These are phyloP conservation scores for Fissipunctia ypsillon DNA, from an alignment of 2,888 invertebrate genomes.

Conservation along the genomic window DNA sequence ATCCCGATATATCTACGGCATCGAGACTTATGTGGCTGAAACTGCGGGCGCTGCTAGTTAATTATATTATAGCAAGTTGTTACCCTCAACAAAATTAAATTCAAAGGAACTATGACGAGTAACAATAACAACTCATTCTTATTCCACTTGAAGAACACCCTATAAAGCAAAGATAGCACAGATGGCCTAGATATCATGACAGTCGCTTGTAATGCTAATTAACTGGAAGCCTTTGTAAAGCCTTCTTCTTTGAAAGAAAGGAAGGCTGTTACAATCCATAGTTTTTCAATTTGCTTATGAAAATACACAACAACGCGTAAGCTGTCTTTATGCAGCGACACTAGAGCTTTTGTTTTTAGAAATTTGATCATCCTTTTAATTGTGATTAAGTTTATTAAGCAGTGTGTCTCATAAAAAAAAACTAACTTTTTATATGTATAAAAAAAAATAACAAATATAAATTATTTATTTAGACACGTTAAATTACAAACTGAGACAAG, in stretches of 20 bases:
- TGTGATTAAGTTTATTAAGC: neutral
- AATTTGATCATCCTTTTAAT: neutral
- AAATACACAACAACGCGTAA: neutral
- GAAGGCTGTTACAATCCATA: neutral
- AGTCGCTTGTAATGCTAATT: slow-evolving; percentile 48
- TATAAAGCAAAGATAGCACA: slow-evolving; percentile 26
- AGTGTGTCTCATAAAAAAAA: too few relatives aligned
- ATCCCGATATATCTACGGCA: too few relatives aligned
- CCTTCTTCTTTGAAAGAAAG: slow-evolving; percentile 28
- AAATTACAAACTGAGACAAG: too few relatives aligned
- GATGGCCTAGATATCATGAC: slow-evolving; percentile 43
- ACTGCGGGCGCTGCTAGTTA: too few relatives aligned
- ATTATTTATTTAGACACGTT: too few relatives aligned
- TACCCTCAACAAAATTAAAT: slow-evolving; percentile 18
- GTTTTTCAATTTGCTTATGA: slow-evolving; percentile 14
- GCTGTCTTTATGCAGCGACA: fast-evolving
- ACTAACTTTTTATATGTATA: too few relatives aligned
- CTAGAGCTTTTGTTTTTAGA: neutral
- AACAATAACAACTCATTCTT: slow-evolving; percentile 22
- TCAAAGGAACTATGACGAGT: slow-evolving; percentile 1
- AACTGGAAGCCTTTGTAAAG: slow-evolving; percentile 29
- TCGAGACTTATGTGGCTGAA: too few relatives aligned
- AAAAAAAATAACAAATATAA: too few relatives aligned
- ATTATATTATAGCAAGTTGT: too few relatives aligned
- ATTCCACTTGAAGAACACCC: slow-evolving; percentile 31